phyloP scores from a whole-genome alignment of 2,888 invertebrate genomes.

The Leucophora obtusa region DNA sequence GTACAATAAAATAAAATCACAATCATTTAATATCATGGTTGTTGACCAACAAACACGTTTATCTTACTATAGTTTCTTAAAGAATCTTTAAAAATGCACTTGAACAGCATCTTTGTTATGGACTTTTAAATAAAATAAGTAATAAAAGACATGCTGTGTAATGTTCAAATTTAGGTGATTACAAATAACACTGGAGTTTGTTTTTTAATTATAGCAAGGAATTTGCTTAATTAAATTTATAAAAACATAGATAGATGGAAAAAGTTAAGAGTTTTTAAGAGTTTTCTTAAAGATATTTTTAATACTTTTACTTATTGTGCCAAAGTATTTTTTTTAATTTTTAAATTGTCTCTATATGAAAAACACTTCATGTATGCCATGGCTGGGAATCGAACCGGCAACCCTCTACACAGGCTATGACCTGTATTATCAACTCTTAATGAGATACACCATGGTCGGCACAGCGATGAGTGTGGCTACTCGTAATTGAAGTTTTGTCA shows the following conservation, averaged over 20 bases:
- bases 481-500: too few species aligned
- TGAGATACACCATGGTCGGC: too few species aligned
- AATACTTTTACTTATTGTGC: neutral
- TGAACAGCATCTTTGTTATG: neutral
- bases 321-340: too few species aligned
- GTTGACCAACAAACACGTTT: neutral
- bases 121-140: neutral
- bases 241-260: too few species aligned
- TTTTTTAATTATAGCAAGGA: slow-evolving; percentile 4
- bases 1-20: neutral
- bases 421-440: too few species aligned
- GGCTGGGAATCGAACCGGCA: too few species aligned
- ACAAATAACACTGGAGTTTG: neutral
- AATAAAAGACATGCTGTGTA: slow-evolving; percentile 13
- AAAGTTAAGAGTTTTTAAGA: neutral
- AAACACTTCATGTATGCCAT: too few species aligned
- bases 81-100: neutral
- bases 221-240: neutral
- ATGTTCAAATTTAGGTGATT: slow-evolving; percentile 2
- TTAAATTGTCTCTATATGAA: too few species aligned
- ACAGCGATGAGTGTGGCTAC: too few species aligned
- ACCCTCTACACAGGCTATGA: too few species aligned
- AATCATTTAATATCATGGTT: neutral
- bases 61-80: neutral
- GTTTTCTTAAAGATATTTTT: slow-evolving; percentile 1